These are phyloP conservation scores for Nomada fucata DNA, from an alignment of 2,888 invertebrate species.

Conservation along the genomic window DNA sequence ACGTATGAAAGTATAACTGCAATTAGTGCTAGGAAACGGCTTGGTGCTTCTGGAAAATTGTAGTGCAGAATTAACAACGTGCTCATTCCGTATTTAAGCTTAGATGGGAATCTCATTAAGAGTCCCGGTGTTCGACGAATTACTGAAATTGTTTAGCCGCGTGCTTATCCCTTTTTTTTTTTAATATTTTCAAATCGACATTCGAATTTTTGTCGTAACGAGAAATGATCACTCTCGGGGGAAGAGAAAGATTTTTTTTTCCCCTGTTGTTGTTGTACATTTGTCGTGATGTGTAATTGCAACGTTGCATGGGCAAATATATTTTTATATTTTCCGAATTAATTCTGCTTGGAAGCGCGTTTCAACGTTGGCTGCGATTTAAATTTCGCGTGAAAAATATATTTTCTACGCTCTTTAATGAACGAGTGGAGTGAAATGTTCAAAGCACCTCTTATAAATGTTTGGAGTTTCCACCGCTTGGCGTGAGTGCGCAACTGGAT, in stretches of 20 bases:
- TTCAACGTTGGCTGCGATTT: neutral
- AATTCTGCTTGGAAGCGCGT: slow-evolving; percentile 4
- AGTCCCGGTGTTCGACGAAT: neutral
- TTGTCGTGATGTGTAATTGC: neutral
- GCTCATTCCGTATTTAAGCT: slow-evolving; percentile 37
- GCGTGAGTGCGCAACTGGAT: neutral
- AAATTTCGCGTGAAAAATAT: slow-evolving; percentile 29
- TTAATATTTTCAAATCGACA: neutral
- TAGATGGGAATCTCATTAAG: slow-evolving; percentile 33
- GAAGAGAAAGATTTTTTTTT: neutral
- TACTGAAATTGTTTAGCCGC: too few species aligned
- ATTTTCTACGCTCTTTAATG: slow-evolving; percentile 28
- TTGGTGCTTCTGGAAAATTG: slow-evolving; percentile 52
- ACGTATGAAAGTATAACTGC: slow-evolving; percentile 59
- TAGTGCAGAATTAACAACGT: slow-evolving; percentile 53
- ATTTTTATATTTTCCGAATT: neutral
- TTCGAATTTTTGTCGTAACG: neutral
- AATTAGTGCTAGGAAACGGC: slow-evolving; percentile 55
- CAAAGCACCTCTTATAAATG: slow-evolving; percentile 6
- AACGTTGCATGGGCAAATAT: neutral
- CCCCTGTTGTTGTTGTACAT: too few species aligned
- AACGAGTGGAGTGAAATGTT: slow-evolving; percentile 14
- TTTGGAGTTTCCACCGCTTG: slow-evolving; percentile 8
- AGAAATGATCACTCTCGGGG: too few species aligned
- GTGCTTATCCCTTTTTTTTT: neutral